Evolutionary conservation across 2,113 vertebrate species (phyloP), one percentile per base, ranked within the genome.

Genomic region (Recurvirostra avosetta): DNA sequence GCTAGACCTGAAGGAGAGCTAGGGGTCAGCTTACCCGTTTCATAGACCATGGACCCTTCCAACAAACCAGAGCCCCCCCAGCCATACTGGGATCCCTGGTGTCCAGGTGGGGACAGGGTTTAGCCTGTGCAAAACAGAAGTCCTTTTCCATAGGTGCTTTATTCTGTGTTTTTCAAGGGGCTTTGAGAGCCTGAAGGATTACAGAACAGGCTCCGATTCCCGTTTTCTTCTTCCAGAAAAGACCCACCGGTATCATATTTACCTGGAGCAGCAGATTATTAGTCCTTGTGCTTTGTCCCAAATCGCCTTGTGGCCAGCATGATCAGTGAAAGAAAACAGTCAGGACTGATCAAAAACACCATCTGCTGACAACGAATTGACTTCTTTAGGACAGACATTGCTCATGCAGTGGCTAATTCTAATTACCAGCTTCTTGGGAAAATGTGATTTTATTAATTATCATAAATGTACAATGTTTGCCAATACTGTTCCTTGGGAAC

Each of bases 261-360:
- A 90, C 92, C 78, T 90, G 89, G 73, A 94, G 56, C 56, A 87
- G 43, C 53, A 81, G 52, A 80, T 52, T 59, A 53, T 36, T 18
- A 58, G 47, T 65, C 41, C 56, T 62, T 86, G 71, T 71, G 79
- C 83, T 86, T 71, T 49, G 49, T 82, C 94, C 56, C 77, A 82
- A 1, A 49, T 47, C 0, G 0, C 73, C 55, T 91, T 4, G 1
- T 83, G 92, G 81, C 81, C 71, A 66, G 90, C 49, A 27, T 23
- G 38, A 73, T 92, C 87, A 68, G 2, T 75, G 91, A 78, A 71
- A 92, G 63, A 74, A 92, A 87, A 88, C 70, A 91, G 65, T 95
- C 76, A 72, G 56, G 52, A 36, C 58, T 96, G 87, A 91, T 96
- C 45, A 89, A 85, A 96, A 96, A 81, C 91, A 92, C 52, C 92